phyloP scores from a whole-genome alignment of 2,113 vertebrate genomes.

The Narcine bancroftii region DNA sequence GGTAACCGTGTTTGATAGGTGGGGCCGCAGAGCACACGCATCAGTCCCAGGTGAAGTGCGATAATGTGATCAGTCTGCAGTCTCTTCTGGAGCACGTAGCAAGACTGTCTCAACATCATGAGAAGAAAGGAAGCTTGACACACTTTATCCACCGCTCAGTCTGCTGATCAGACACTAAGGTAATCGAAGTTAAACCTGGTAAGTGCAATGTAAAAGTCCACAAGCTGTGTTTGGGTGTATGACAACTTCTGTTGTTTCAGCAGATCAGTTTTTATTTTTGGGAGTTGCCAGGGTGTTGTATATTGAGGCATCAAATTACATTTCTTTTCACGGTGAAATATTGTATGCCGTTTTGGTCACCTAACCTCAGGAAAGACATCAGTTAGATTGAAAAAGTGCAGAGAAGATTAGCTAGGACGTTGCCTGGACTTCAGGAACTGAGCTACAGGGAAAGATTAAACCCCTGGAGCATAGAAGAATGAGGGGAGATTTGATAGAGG shows the following conservation, averaged over 20 bases:
- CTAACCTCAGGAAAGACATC: too few species aligned
- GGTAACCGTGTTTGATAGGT: neutral
- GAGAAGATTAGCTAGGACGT: too few species aligned
- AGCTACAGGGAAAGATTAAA: too few species aligned
- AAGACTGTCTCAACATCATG: neutral
- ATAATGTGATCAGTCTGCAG: neutral
- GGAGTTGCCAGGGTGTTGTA: neutral
- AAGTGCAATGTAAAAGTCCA: neutral
- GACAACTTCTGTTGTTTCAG: neutral
- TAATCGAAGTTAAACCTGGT: neutral
- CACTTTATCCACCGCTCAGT: too few species aligned
- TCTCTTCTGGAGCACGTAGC: neutral
- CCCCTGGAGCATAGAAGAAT: too few species aligned
- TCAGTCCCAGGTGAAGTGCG: neutral
- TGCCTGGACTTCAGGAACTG: too few species aligned
- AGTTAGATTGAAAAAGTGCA: too few species aligned
- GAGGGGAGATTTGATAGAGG: too few species aligned
- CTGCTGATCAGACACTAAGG: neutral
- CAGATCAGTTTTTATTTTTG: neutral
- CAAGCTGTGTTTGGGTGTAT: neutral
- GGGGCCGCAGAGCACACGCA: neutral
- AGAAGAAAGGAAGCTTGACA: neutral
- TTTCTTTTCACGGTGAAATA: neutral
- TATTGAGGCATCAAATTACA: neutral
- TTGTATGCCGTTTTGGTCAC: too few species aligned